Evolutionary conservation across 2,888 invertebrate genomes (phyloP), one percentile per base, ranked within the genome.

Genomic region (Theretra japonica): DNA sequence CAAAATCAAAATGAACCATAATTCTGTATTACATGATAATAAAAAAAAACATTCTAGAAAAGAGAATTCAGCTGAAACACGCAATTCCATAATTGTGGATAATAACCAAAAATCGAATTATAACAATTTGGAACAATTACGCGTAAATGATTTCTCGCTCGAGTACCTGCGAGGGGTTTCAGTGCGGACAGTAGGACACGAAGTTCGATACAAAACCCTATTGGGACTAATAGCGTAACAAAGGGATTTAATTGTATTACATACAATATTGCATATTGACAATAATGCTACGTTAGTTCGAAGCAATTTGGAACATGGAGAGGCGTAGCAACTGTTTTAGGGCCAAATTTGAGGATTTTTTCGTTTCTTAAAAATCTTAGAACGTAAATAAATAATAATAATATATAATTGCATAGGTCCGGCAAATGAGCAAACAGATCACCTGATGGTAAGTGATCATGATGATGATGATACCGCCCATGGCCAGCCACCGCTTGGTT

Each of bases 231-330:
- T 41, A 62, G 15, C 25, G 58, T 58, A 25, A 58, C 25, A 58
- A 58, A 58, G 23, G 58, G 58, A 25, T 58, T 58, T 58, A 58
- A 58, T 58, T 58, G 58, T 28, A 58, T 58, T 58, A 58, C 58
- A 25, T 58, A 58, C 58, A 25, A 58, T 58, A 58, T 58, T 25
- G 58, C 58, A 58, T 57, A 23, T 57, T 57, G 57, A 57, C 58
- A 17, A 25, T 25, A 25, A 58, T 25, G 58, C 25, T 25, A 17
- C 5, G 25, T 25, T 28, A 17, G 17, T 23, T 58, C 25, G 15
- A 15, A 58, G 25, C 15, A 28, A 58, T 58, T 58, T 25, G 23
- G 17, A 25, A 25, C 25, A 7, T 23, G 23, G 15, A 28, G 28
- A 17, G 25, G n/a, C 41, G 15, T 41, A 41, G 15, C 41, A 15